Conservation (phyloP, 2,888 invertebrate species). For the Branchipolynoe longqiensis region DNA sequence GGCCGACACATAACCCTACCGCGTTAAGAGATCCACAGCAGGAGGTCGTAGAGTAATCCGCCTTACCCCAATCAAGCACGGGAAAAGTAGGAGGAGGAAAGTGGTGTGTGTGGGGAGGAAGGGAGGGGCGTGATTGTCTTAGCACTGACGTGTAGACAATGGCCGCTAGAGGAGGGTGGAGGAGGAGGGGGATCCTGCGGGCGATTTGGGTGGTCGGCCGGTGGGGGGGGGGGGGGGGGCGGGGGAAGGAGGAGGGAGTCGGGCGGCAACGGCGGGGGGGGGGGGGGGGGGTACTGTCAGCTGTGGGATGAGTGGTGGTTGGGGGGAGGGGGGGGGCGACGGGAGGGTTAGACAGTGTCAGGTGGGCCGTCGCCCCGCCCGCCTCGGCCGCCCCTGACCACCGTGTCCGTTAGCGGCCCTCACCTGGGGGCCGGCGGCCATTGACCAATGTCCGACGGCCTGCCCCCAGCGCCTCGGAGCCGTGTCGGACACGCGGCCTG, state of each 20-base stretch:
- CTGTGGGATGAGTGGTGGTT: too few relatives aligned
- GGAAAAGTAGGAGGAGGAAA: background rate
- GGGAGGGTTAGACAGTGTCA: background rate
- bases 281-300: too few relatives aligned
- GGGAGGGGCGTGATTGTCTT: conserved; percentile 12
- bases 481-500: background rate
- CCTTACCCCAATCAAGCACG: background rate
- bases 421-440: background rate
- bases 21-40: conserved; percentile 26
- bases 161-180: background rate
- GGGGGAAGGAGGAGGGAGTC: too few relatives aligned
- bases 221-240: too few relatives aligned
- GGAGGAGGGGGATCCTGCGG: too few relatives aligned
- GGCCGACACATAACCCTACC: background rate
- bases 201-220: too few relatives aligned
- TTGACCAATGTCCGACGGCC: too few relatives aligned
- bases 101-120: background rate
- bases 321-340: too few relatives aligned
- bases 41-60: background rate
- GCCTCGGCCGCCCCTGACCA: too few relatives aligned
- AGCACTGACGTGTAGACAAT: conserved; percentile 12
- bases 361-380: background rate
- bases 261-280: background rate
- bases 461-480: background rate
- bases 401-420: background rate